Conservation (phyloP, 2,113 vertebrate species). For the Phylloscopus trochiloides region DNA sequence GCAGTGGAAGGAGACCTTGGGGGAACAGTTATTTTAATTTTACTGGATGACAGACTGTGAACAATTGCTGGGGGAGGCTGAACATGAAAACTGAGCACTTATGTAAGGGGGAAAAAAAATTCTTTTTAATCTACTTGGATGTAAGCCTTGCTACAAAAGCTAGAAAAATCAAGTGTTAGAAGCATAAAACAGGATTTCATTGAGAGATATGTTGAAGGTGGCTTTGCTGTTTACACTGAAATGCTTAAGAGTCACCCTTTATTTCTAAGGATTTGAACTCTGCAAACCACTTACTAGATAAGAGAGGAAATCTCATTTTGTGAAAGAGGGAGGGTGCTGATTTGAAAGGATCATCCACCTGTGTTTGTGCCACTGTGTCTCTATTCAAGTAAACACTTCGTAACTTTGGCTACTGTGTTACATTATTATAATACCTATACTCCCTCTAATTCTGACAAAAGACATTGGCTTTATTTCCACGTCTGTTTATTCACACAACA, state of each 20-base stretch:
- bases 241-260: not conserved
- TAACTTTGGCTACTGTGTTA: not conserved
- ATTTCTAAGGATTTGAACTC: not conserved
- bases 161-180: constrained; percentile 18
- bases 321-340: not conserved
- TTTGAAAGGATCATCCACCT: not conserved
- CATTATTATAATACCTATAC: not conserved
- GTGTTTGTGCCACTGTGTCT: not conserved
- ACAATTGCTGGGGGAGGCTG: not conserved
- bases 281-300: not conserved
- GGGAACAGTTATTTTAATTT: not conserved
- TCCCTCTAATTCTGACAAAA: not conserved
- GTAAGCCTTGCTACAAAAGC: not conserved
- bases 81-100: not conserved
- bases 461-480: not conserved
- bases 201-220: not conserved
- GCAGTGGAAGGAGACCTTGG: not conserved
- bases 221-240: constrained; percentile 5
- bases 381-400: not conserved
- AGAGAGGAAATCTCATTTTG: not conserved
- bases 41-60: not conserved
- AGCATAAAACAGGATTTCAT: constrained; percentile 23
- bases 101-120: not conserved
- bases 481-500: not conserved
- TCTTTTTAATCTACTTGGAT: not conserved